phyloP scores from a whole-genome alignment of 2,113 vertebrate species.

The Anoura caudifer region DNA sequence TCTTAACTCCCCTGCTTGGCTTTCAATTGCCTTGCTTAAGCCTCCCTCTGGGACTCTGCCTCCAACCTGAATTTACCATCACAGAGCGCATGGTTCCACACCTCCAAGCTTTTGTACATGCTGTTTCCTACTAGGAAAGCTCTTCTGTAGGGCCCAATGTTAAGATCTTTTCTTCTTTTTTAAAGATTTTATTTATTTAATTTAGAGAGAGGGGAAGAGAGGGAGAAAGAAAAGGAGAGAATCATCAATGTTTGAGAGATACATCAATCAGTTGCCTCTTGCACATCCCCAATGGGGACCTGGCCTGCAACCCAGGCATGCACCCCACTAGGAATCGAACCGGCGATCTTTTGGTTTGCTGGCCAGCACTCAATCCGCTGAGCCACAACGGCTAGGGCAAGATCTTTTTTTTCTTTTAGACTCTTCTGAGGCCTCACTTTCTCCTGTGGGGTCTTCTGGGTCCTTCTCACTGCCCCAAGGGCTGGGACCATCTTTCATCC shows the following conservation, averaged over 20 bases:
- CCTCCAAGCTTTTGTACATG: background rate
- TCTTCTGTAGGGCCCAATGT: background rate
- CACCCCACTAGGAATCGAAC: no score
- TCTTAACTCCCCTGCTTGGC: background rate
- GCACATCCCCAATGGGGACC: no score
- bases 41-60: background rate
- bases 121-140: background rate
- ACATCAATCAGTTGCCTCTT: no score
- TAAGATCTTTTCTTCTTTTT: background rate
- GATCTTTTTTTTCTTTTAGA: background rate
- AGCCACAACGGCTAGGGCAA: no score
- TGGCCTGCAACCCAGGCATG: no score
- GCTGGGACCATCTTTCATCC: background rate
- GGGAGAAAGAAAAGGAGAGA: no score
- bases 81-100: background rate
- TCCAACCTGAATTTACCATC: background rate
- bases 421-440: background rate
- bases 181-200: no score
- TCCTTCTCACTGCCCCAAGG: background rate
- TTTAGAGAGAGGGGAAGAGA: no score
- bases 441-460: background rate
- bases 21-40: background rate
- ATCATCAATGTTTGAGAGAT: no score
- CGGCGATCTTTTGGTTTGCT: no score
- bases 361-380: no score